Evolutionary conservation across 1,140 invertebrate species (phyloP).

Genomic region (Pogonus chalceus): DNA sequence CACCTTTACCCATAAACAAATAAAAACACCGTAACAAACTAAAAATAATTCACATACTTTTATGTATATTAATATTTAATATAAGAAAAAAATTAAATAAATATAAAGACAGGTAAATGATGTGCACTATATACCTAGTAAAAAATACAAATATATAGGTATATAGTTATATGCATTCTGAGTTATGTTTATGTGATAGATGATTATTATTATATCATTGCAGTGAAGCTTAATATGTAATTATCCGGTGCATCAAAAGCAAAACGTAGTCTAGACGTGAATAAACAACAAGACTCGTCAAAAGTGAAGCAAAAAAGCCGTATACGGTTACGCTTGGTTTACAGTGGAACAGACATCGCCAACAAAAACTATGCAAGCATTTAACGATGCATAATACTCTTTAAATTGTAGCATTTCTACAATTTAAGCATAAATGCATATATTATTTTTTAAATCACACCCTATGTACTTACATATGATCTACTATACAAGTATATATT

Average conservation of each 20-base stretch:
- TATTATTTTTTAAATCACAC: neutral
- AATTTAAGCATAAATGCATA: neutral
- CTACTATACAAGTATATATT: neutral
- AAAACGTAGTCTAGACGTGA: slow-evolving; percentile 2
- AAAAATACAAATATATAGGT: no score
- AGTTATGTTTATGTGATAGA: no score
- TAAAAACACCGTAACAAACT: no score
- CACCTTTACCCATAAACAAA: no score
- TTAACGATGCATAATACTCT: neutral
- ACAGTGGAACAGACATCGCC: neutral
- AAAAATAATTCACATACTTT: no score
- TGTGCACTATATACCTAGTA: no score
- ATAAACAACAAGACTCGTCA: neutral
- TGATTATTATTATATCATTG: neutral
- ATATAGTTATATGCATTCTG: no score
- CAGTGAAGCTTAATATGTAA: neutral
- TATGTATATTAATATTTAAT: no score
- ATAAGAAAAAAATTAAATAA: no score
- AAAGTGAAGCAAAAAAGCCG: neutral
- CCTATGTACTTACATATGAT: neutral
- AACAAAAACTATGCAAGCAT: neutral
- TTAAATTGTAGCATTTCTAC: neutral
- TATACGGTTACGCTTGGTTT: neutral
- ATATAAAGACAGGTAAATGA: no score
- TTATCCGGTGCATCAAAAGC: slow-evolving; percentile 3